Evolutionary conservation across 37 sponge, comb jelly and placozoan species (phyloP), one percentile per base, ranked within the genome.

Genomic region (Spongilla lacustris): DNA sequence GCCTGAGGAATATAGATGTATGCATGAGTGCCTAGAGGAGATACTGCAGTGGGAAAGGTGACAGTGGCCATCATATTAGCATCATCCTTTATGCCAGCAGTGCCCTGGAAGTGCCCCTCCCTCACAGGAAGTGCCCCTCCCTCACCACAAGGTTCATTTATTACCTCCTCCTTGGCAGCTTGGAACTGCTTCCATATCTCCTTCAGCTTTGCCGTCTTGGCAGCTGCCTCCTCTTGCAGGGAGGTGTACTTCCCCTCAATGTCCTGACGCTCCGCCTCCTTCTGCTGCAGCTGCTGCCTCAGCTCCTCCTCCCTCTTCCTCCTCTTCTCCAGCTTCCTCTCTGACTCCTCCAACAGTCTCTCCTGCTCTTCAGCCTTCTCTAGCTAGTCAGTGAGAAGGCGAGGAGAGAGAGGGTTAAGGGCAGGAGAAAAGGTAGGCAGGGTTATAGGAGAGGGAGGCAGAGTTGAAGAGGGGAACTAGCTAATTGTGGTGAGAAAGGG

Each of bases 311-410:
- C 94, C 36, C 89, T 92, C 80, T 89, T 82, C 80, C 79, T 90
- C 34, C 94, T 83, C 67, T 88, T 89, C 77, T 90, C 93, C 77
- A 99, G 46, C 38, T 95, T 92, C 67, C 81, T 90, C 33, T 86
- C 85, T 2, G 99, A 99, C 77, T 93, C 83, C 68, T 99, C 97
- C 84, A 99, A 73, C 74, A 99, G 77, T 29, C 74, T 73, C 80
- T 99, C 96, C 79, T 99, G 99, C 71, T 97, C 85, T 66, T 97
- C 95, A 35, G 99, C 97, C 68, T 99, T 94, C 80, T 99, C 99
- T 46, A 99, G 83, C 94, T 94, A 84, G 2, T 76, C 13, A 0
- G 48, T 12, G 74, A 12, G 6, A 70, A 29, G 9, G 71, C 5
- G 71, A 11, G 71, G 9, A 29, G 71, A 29, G 29, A 11, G 71